Base-by-base conservation (phyloP, 2,113 vertebrate species). In the Coregonus clupeaformis region DNA sequence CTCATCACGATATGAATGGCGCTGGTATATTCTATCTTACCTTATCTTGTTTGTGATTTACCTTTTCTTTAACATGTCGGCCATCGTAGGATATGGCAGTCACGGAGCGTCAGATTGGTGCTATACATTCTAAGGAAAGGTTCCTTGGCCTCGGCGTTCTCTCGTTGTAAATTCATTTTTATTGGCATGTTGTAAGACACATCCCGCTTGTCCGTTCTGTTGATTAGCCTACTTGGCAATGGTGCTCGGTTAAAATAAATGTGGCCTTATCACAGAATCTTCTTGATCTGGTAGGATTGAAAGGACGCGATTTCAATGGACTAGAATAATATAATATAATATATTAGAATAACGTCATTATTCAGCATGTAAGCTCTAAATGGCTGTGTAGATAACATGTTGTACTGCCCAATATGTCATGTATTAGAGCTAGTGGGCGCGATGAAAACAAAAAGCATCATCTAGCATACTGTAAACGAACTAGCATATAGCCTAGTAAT, bases 1-100 rank as follows among this genome's bases (percentile, higher is more conserved):
- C 91, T 92, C 91, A 90, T 92, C 92, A 93, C 94, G 92, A 94
- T 92, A 92, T 94, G 93, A 94, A 93, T 95, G 94, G 94, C 94
- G 94, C 91, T 94, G 92, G 94, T 95, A 93, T 92, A 42, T 92
- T 95, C 91, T 73, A 60, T 93, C 88, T 94, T 86, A 22, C 92
- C 90, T 92, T 91, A 90, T 92, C 87, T 79, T 91, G 91, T 93
- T 93, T 91, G 29, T 67, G 65, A 16, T 32, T 18, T 30, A 67
- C 29, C 92, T 90, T 92, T 84, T 90, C 89, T 90, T 42, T 42
- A 42, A 12, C 88, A 89, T 93, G 89, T 91, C 74, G 91, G 82
- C 87, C 65, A 20, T n/a, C 16, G 12, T 11, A 89, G 87, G 88
- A 52, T 52, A 52, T 22, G 57, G n/a, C 5, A n/a, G 9, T 60